Percentiles rank a stretch among this genome's conserved stretches.
These are phyloP conservation scores for Hirtodrosophila trivittata DNA, from an alignment of 2,888 invertebrate species.

Conservation along the genomic window DNA sequence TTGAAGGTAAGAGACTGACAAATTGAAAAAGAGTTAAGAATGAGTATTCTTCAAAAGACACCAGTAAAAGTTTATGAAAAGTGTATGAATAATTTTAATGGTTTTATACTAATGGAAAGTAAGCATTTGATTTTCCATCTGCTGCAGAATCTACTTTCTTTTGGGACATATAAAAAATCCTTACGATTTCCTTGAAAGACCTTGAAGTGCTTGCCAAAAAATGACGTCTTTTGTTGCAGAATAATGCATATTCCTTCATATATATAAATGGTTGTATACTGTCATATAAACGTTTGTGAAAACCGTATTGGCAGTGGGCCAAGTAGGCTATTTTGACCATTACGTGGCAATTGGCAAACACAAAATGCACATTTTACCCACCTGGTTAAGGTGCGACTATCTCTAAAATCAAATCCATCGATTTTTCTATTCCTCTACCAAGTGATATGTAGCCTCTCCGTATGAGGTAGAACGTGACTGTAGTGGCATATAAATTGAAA, in stretches of 20 bases:
- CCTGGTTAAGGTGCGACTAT: slow-evolving; percentile 27
- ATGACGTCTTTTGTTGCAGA: neutral
- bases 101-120: no score
- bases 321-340: slow-evolving; percentile 62
- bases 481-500: slow-evolving; percentile 30
- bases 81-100: no score
- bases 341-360: slow-evolving; percentile 34
- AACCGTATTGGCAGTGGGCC: slow-evolving; percentile 54
- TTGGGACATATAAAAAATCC: no score
- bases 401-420: slow-evolving; percentile 59
- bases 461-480: slow-evolving; percentile 43
- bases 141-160: no score
- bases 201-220: slow-evolving; percentile 8
- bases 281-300: slow-evolving; percentile 8
- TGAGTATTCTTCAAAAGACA: no score
- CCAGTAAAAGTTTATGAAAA: no score
- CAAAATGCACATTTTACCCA: slow-evolving; percentile 11
- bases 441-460: slow-evolving; percentile 6
- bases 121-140: no score
- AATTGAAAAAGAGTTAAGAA: no score
- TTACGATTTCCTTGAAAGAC: no score
- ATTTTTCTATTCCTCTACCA: slow-evolving; percentile 49
- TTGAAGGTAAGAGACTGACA: no score
- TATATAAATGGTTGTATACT: neutral
- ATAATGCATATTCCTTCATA: neutral